Conservation (phyloP, 2,888 invertebrate species). For the Pecten maximus region DNA sequence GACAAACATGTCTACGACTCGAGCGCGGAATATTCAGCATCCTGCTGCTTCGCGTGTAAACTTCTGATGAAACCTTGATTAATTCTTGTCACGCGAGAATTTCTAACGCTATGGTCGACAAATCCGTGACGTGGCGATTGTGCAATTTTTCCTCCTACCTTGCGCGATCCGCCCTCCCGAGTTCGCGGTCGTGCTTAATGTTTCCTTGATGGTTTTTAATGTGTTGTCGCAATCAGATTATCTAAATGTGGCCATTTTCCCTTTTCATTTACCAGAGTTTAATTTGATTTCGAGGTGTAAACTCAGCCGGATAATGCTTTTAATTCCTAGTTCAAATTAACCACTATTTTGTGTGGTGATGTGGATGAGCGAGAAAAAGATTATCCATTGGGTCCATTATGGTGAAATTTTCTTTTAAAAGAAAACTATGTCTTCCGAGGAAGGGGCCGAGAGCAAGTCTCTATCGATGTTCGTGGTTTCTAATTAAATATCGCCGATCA, state of each 20-base stretch:
- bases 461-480: neutral
- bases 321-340: slow-evolving; percentile 21
- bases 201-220: slow-evolving; percentile 15
- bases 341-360: neutral
- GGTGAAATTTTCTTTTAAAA: neutral
- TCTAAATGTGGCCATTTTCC: slow-evolving; percentile 21
- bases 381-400: neutral
- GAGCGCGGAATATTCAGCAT: slow-evolving; percentile 19
- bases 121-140: neutral
- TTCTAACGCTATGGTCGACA: neutral
- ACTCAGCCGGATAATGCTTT: slow-evolving; percentile 13
- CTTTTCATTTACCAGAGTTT: slow-evolving; percentile 33
- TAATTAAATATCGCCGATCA: neutral
- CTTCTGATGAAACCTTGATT: slow-evolving; percentile 13
- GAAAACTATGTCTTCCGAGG: neutral
- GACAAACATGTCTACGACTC: neutral
- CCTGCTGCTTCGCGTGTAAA: slow-evolving; percentile 4
- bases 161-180: neutral
- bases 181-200: slow-evolving; percentile 13
- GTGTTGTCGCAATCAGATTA: slow-evolving; percentile 28
- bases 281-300: slow-evolving; percentile 22
- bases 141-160: neutral
- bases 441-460: neutral
- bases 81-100: slow-evolving; percentile 25
- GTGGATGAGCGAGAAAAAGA: neutral